Conservation (phyloP, 1,140 invertebrate species). For the Brachionus paranguensis region DNA sequence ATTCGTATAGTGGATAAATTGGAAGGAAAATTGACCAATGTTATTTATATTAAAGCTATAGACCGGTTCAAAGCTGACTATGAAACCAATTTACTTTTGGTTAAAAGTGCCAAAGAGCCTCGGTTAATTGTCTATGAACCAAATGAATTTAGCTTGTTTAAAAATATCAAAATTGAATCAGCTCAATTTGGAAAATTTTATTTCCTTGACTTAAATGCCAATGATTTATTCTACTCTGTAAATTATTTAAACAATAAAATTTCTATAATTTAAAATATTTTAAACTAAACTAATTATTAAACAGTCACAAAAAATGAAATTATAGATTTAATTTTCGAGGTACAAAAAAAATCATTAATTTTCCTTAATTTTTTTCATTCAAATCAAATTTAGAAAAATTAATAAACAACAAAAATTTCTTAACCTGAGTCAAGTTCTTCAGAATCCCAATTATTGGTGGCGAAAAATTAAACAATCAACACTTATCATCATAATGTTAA, state of each 20-base stretch:
- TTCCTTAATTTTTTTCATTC: too few relatives aligned
- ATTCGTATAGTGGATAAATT: background rate
- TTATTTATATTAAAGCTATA: background rate
- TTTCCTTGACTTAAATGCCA: background rate
- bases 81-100: background rate
- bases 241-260: conserved; percentile 27
- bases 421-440: too few relatives aligned
- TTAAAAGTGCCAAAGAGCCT: background rate
- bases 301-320: too few relatives aligned
- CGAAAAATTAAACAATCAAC: too few relatives aligned
- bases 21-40: background rate
- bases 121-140: background rate
- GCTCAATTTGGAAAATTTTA: background rate
- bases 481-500: too few relatives aligned
- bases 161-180: background rate
- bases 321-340: too few relatives aligned
- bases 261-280: background rate
- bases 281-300: background rate
- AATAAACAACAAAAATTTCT: too few relatives aligned
- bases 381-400: too few relatives aligned
- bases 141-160: background rate
- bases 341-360: too few relatives aligned
- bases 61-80: background rate
- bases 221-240: background rate
- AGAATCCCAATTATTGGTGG: too few relatives aligned